phyloP scores from a whole-genome alignment of 2,113 vertebrate genomes.

The Globicephala melas region DNA sequence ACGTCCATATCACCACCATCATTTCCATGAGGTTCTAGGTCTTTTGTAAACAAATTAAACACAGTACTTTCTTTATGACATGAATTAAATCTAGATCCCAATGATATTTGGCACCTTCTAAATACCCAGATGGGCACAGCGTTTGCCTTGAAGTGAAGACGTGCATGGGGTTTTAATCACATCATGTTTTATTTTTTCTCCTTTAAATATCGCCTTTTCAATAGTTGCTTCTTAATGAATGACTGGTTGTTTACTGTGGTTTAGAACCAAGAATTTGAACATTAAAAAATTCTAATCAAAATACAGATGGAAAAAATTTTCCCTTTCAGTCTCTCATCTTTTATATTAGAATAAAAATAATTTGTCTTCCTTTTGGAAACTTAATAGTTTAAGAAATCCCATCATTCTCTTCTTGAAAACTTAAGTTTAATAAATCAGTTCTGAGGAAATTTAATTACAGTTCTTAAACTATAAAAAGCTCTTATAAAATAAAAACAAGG shows the following conservation, averaged over 20 bases:
- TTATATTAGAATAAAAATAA: constrained; percentile 37
- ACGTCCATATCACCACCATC: background rate
- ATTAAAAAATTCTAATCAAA: constrained; percentile 58
- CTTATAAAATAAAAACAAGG: constrained; percentile 25
- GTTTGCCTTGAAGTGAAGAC: constrained; percentile 48
- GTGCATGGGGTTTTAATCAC: constrained; percentile 65
- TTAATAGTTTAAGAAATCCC: constrained; percentile 42
- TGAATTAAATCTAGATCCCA: constrained; percentile 51
- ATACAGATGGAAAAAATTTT: background rate
- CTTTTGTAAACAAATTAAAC: constrained; percentile 27
- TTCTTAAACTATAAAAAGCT: constrained; percentile 23
- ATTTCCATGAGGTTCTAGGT: constrained; percentile 22
- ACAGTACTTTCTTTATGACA: background rate
- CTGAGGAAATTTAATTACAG: constrained; percentile 63
- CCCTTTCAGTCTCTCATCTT: background rate
- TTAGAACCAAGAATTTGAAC: constrained; percentile 48
- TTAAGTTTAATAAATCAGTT: constrained; percentile 45
- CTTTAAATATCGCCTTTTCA: constrained; percentile 60
- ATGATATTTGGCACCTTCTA: constrained; percentile 21
- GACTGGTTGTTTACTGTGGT: constrained; percentile 47
- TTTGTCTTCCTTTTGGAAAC: background rate
- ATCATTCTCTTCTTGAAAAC: constrained; percentile 40
- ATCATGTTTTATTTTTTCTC: constrained; percentile 31
- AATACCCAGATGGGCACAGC: constrained; percentile 53
- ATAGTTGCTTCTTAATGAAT: constrained; percentile 58